Evolutionary conservation across 2,888 invertebrate species (phyloP), one percentile per base, ranked within the genome.

Genomic region (Formica aserva): DNA sequence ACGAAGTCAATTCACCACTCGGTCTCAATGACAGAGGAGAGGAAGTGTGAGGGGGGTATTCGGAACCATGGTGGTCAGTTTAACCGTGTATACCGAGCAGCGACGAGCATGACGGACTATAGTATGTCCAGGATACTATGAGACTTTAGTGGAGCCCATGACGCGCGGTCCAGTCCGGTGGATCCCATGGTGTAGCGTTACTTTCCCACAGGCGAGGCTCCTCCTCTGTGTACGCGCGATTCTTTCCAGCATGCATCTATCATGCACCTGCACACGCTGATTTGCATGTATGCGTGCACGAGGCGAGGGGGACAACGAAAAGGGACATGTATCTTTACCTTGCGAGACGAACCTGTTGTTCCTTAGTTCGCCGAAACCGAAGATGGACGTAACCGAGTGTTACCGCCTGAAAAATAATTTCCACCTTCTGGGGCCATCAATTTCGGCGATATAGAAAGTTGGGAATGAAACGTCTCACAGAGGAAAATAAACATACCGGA

Each of bases 111-210:
- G 72, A 55, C 84, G 63, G 60, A 71, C 60, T 65, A 83, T 80
- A 84, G 84, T 83, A 85, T 90, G 87, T 82, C 71, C 76, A 76
- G 65, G 78, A 76, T 69, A 87, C 86, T 89, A 92, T 92, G 92
- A 91, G 91, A 94, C 93, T 94, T 92, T 91, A 92, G 91, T 91
- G 91, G 32, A 57, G 92, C 91, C 90, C 45, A 45, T 15, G 45
- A 45, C 18, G 18, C 45, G 89, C 92, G 93, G 94, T 94, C 93
- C 93, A 93, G 91, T 85, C 89, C 80, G 88, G 85, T 86, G 89
- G 91, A 91, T 93, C 93, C 91, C 93, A 92, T 93, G 93, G 93
- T 93, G 92, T 93, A 92, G 92, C 92, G 91, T 93, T 93, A 93
- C 93, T 92, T 93, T 93, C 93, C 93, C 93, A 93, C 93, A 93